These are phyloP conservation scores for Lagopus leucura DNA, from an alignment of 2,113 vertebrate species.

Conservation along the genomic window DNA sequence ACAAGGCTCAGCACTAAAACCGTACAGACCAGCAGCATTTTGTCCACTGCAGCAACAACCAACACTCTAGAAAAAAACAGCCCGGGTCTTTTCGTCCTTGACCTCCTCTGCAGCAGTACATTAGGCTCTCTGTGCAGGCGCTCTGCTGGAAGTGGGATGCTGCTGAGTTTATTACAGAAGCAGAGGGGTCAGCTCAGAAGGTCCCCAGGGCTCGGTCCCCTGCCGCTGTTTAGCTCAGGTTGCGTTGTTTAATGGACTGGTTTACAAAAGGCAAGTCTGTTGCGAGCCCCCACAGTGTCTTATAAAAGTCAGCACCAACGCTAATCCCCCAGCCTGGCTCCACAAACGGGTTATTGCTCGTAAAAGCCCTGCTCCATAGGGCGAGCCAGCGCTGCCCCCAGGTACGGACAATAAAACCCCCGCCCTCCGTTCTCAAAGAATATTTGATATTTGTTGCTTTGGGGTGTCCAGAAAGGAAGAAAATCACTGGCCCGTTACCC, in stretches of 20 bases:
- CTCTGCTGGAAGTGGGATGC: neutral
- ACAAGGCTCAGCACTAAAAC: neutral
- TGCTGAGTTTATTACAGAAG: conserved; percentile 34
- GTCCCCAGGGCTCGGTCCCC: neutral
- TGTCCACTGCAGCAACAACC: neutral
- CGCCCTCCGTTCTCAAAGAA: conserved; percentile 3
- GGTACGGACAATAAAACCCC: neutral
- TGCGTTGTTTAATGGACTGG: conserved; percentile 54
- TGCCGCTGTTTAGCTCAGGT: neutral
- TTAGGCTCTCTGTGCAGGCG: neutral
- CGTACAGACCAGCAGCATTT: accelerated
- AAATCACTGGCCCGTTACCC: conserved; percentile 55
- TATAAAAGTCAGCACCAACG: conserved; percentile 36
- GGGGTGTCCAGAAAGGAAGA: conserved; percentile 44
- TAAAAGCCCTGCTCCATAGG: conserved; percentile 20
- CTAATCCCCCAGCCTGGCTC: neutral
- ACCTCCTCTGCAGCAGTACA: neutral
- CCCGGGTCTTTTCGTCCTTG: neutral
- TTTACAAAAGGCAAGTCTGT: neutral
- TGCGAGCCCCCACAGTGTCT: neutral
- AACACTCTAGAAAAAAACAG: neutral
- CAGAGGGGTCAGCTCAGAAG: neutral
- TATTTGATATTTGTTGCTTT: conserved; percentile 38
- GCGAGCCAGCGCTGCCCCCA: neutral
- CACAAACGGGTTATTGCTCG: conserved; percentile 32